phyloP scores from a whole-genome alignment of 1,140 invertebrate species.

The Nomia melanderi region DNA sequence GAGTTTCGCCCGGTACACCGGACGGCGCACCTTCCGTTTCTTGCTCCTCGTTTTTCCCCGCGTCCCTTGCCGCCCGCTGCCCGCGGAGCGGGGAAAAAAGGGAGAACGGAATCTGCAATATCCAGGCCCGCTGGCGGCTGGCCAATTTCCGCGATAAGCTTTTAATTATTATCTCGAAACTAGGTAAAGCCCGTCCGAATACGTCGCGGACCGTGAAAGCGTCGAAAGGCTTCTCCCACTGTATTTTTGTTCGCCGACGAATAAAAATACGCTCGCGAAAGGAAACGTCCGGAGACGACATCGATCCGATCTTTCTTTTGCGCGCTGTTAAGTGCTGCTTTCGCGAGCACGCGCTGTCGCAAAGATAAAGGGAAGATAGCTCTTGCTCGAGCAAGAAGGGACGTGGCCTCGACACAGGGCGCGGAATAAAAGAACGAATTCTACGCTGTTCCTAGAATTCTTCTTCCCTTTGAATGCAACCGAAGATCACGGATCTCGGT shows the following conservation, averaged over 20 bases:
- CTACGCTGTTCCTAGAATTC: too few species aligned
- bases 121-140: constrained; percentile 49
- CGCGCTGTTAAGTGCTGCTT: too few species aligned
- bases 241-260: neutral
- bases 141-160: constrained; percentile 65
- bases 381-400: too few species aligned
- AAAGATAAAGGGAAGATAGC: too few species aligned
- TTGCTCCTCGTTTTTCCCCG: constrained; percentile 38
- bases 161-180: constrained; percentile 66
- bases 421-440: too few species aligned
- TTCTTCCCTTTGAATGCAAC: too few species aligned
- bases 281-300: neutral
- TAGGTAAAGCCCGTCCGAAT: constrained; percentile 30
- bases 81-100: constrained; percentile 10
- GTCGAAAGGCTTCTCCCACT: neutral
- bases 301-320: too few species aligned
- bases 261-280: neutral
- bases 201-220: neutral
- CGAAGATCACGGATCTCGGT: too few species aligned
- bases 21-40: constrained; percentile 41
- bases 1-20: constrained; percentile 34
- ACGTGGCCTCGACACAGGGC: too few species aligned
- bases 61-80: neutral
- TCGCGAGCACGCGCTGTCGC: too few species aligned
- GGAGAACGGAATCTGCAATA: constrained; percentile 61